Evolutionary conservation across 1,140 invertebrate species (phyloP), one percentile per base, ranked within the genome.

Genomic region (Agrilus planipennis): DNA sequence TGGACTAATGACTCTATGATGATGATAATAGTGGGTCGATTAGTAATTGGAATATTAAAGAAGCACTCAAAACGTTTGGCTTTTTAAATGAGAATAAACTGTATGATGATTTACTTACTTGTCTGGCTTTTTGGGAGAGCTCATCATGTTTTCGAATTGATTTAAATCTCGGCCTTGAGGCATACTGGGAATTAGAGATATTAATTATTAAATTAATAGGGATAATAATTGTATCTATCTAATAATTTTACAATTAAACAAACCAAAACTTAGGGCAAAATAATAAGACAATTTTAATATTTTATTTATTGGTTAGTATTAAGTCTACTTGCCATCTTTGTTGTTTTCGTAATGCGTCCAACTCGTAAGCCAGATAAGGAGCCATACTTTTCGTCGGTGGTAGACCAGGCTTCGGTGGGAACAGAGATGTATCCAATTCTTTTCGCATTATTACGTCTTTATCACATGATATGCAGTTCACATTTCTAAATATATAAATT

Each of bases 391-490:
- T 56, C 20, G 64, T 68, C 2, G 74, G 66, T 1, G 72, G 62
- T 28, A 72, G 42, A 1, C 64, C 47, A 20, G 58, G 61, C 25
- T 61, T 49, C 16, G 60, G 50, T 0, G 71, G 69, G 0, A 66
- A 52, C 6, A 61, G 47, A 4, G 70, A 61, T 1, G 58, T 47
- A 25, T 64, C 62, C 2, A 72, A 66, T n/a, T 78, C 64, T 44
- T 65, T 74, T 7, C 64, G 63, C 76, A 84, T 82, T 0, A 78
- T 68, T 0, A 73, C 77, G 15, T 78, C 68, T 12, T 76, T 76
- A 45, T 84, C 77, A 49, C 81, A 84, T 0, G 79, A 80, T 53
- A 84, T 71, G 47, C 81, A 84, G 34, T 79, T 76, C 2, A 82
- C 64, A 36, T 81, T 74, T 47, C 77, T 77, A 47, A 39, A 37